Base-by-base conservation (phyloP, 2,888 invertebrate genomes). In the Lithophane leautieri region DNA sequence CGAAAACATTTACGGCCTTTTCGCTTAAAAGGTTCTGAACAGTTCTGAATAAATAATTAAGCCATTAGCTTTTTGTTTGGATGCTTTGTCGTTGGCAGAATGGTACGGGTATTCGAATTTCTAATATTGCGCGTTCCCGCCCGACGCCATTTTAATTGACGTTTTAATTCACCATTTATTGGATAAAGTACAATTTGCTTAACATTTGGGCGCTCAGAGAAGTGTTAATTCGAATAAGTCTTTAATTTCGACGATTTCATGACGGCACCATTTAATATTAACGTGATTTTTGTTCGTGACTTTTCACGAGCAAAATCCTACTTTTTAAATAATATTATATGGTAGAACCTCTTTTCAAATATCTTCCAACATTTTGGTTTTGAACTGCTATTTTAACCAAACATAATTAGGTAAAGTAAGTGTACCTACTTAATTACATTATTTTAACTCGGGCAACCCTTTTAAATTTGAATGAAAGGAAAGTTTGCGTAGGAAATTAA, bases 31-130 rank as follows among this genome's bases (percentile, higher is more conserved):
- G 76, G n/a, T n/a, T n/a, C n/a, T n/a, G n/a, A n/a, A n/a, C 89
- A 88, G 78, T 86, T 85, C 76, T 85, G 85, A 90, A 90, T 90
- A 89, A 91, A 89, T 90, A 85, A 90, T 87, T 82, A 85, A 62
- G 80, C 85, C 84, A 88, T 90, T 86, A 88, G 52, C 73, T 73
- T 89, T 88, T 89, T 86, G 73, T 82, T 61, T 58, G 62, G 12
- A 72, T 72, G 82, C 79, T 82, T 86, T 86, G 81, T 86, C 79
- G 73, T 79, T 76, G 63, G 78, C 60, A 60, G 69, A 76, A 78
- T 63, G 44, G 76, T 61, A 67, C 44, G 52, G 67, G 52, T 76
- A 79, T 84, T 70, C 69, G 70, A 73, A 71, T 66, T 79, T 60
- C 70, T 66, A 74, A 76, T 47, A 58, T 61, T 34, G n/a, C 54